Evolutionary conservation across 2,113 vertebrate species (phyloP).

Genomic region (Otus sunia): DNA sequence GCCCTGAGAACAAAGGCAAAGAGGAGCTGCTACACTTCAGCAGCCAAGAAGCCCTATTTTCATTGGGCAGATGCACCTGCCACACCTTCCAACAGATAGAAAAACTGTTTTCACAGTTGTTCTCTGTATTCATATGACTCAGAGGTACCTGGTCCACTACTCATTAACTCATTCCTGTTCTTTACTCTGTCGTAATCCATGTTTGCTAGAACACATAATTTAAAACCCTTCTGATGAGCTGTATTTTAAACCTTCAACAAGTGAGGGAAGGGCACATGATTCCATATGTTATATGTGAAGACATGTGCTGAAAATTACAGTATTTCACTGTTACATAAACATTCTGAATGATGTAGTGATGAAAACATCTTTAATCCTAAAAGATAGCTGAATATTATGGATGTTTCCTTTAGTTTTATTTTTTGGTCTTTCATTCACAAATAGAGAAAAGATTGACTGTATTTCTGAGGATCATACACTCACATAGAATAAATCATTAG

Average conservation of each 20-base stretch:
- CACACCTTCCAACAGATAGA: not conserved
- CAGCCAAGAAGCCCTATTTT: too few relatives aligned
- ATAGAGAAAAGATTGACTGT: not conserved
- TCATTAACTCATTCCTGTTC: not conserved
- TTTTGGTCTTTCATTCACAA: not conserved
- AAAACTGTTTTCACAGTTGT: not conserved
- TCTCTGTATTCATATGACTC: not conserved
- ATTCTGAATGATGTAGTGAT: not conserved
- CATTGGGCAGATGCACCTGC: too few relatives aligned
- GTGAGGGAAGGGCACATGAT: not conserved
- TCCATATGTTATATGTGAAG: not conserved
- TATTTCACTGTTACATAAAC: not conserved
- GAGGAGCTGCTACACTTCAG: too few relatives aligned
- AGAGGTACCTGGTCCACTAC: not conserved
- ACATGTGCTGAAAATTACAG: not conserved
- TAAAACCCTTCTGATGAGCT: not conserved
- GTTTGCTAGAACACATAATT: not conserved
- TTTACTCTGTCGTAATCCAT: not conserved
- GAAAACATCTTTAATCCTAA: not conserved
- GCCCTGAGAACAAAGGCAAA: too few relatives aligned
- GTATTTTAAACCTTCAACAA: not conserved
- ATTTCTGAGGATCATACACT: not conserved
- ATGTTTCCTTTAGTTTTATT: not conserved
- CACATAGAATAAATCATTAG: not conserved
- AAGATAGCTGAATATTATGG: not conserved